Percentiles rank a stretch among this genome's conserved stretches.
Conservation (phyloP, 64 coral and sea anemone species). For the Montipora sp. region DNA sequence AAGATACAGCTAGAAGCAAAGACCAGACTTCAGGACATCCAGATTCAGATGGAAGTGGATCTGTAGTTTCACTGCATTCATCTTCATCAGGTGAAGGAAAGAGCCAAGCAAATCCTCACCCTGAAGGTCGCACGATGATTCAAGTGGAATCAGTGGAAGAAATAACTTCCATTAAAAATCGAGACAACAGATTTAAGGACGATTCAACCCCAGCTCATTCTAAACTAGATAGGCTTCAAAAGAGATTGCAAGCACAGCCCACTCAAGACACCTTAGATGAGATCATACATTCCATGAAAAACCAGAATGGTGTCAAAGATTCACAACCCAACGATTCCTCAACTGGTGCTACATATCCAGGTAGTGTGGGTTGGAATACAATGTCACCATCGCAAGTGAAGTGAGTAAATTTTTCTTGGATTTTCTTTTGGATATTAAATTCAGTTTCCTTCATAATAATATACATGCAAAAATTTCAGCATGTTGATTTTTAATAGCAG, state of each 20-base stretch:
- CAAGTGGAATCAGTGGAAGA: constrained; percentile 5
- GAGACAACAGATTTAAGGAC: background rate
- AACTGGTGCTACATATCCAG: background rate
- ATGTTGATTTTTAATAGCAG: too few relatives aligned
- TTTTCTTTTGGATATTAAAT: too few relatives aligned
- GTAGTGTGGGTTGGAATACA: constrained; percentile 8
- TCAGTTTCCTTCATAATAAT: too few relatives aligned
- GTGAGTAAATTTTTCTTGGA: background rate
- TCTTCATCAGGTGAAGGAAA: constrained; percentile 35
- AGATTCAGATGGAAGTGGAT: constrained; percentile 45
- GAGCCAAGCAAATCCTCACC: background rate
- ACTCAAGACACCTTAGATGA: constrained; percentile 80
- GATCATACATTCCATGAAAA: constrained; percentile 76
- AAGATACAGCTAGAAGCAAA: background rate
- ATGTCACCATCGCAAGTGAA: background rate
- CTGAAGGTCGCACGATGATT: background rate
- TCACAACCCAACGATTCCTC: constrained; percentile 2
- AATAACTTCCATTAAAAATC: background rate
- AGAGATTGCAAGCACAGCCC: constrained; percentile 46
- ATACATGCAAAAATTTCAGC: too few relatives aligned
- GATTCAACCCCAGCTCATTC: background rate
- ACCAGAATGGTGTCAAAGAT: constrained; percentile 30
- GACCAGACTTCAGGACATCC: background rate
- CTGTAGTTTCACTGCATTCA: constrained; percentile 30
- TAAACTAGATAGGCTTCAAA: constrained; percentile 32